phyloP scores from a whole-genome alignment of 2,113 vertebrate genomes.

The Bungarus multicinctus region DNA sequence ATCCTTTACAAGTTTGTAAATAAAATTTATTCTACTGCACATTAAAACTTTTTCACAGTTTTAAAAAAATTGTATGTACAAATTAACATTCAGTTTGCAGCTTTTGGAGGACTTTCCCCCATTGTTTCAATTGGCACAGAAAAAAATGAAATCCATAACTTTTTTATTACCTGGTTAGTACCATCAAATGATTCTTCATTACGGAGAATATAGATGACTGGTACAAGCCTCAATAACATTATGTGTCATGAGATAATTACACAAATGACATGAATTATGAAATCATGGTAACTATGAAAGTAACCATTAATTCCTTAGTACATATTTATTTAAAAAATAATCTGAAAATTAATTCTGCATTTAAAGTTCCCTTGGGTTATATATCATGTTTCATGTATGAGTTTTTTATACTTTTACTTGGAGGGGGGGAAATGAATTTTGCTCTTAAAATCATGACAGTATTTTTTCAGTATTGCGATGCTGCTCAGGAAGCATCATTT shows the following conservation, averaged over 20 bases:
- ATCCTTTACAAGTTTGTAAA: conserved; percentile 58
- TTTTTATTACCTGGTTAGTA: background rate
- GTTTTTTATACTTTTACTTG: background rate
- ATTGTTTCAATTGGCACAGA: background rate
- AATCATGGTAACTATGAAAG: background rate
- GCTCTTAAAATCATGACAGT: background rate
- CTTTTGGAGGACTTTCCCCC: conserved; percentile 14
- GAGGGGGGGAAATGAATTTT: background rate
- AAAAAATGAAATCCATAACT: background rate
- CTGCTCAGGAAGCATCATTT: background rate
- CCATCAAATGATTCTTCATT: background rate
- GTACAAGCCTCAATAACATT: background rate
- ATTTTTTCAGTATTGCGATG: background rate
- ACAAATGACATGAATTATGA: background rate
- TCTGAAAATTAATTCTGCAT: background rate
- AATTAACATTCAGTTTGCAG: conserved; percentile 57
- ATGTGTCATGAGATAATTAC: background rate
- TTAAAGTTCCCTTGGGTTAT: background rate
- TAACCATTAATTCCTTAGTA: background rate
- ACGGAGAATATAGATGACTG: accelerated
- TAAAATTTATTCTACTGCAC: conserved; percentile 68
- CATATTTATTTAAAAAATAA: background rate
- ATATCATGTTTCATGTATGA: background rate
- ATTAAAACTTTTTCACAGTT: conserved; percentile 62
- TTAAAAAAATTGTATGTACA: conserved; percentile 57